phyloP scores from a whole-genome alignment of 2,113 vertebrate species.

The Heteronetta atricapilla region DNA sequence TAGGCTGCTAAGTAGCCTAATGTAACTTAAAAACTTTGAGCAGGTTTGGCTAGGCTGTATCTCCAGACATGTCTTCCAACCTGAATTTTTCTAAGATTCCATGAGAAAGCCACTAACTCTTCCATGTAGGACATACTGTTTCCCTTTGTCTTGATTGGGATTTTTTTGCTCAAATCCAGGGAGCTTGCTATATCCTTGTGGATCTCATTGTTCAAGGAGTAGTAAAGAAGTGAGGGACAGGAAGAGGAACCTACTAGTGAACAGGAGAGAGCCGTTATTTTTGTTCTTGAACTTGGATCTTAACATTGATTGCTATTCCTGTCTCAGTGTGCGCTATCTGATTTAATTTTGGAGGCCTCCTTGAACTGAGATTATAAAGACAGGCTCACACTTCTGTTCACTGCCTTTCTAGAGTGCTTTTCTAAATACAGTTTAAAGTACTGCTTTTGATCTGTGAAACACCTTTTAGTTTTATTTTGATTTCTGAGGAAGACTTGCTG shows the following conservation, averaged over 20 bases:
- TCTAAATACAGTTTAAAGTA: not conserved
- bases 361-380: not conserved
- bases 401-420: not conserved
- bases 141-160: not conserved
- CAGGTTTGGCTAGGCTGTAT: not conserved
- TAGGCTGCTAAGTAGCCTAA: not conserved
- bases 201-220: not conserved
- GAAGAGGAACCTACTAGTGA: not conserved
- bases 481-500: not conserved
- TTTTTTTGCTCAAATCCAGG: not conserved
- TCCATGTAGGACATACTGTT: not conserved
- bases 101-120: not conserved
- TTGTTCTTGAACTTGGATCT: not conserved
- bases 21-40: not conserved
- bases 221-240: not conserved
- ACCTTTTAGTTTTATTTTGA: not conserved
- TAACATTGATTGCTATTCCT: not conserved
- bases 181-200: not conserved
- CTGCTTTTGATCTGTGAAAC: slow-evolving; percentile 1
- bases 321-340: not conserved
- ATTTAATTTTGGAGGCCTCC: not conserved
- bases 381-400: not conserved
- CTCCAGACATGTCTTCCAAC: not conserved
- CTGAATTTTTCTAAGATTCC: not conserved
- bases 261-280: not conserved